Percentiles rank a stretch among this genome's conserved stretches.
These are phyloP conservation scores for Isotomurus palustris DNA, from an alignment of 2,888 invertebrate species.

Conservation along the genomic window DNA sequence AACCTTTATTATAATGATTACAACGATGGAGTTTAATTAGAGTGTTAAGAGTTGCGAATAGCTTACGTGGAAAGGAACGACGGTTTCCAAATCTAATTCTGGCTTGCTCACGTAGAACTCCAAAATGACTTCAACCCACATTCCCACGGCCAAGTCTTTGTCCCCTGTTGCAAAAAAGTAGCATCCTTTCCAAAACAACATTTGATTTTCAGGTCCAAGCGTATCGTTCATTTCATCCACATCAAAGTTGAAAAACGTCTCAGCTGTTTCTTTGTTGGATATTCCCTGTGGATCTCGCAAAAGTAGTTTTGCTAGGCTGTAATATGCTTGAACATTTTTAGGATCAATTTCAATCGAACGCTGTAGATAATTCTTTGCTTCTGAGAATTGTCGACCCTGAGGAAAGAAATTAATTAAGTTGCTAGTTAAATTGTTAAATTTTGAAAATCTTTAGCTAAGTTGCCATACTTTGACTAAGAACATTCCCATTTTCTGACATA, in stretches of 20 bases:
- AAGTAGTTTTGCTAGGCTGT: constrained; percentile 5
- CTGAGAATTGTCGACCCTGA: constrained; percentile 4
- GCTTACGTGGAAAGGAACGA: constrained; percentile 4
- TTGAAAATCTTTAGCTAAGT: not conserved
- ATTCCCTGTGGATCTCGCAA: not conserved
- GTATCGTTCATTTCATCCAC: not conserved
- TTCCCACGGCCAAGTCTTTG: not conserved
- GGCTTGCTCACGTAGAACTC: constrained; percentile 9
- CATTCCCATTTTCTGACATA: constrained; percentile 1
- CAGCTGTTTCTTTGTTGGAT: not conserved
- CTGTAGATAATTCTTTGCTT: not conserved
- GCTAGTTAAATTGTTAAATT: no score
- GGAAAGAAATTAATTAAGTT: no score
- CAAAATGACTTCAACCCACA: constrained; percentile 6
- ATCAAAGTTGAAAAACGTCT: not conserved
- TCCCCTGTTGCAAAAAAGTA: constrained; percentile 6
- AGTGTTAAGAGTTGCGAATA: not conserved
- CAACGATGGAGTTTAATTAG: not conserved
- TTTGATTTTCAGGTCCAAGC: not conserved
- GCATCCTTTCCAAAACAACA: constrained; percentile 5
- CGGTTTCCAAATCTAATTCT: constrained; percentile 2
- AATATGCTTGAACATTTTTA: not conserved
- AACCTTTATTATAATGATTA: no score
- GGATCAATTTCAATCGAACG: not conserved
- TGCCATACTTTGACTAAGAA: not conserved